Percentiles rank a stretch among this genome's conserved stretches.
phyloP scores from a whole-genome alignment of 2,797 vertebrate species.

The Poeciliopsis turneri region DNA sequence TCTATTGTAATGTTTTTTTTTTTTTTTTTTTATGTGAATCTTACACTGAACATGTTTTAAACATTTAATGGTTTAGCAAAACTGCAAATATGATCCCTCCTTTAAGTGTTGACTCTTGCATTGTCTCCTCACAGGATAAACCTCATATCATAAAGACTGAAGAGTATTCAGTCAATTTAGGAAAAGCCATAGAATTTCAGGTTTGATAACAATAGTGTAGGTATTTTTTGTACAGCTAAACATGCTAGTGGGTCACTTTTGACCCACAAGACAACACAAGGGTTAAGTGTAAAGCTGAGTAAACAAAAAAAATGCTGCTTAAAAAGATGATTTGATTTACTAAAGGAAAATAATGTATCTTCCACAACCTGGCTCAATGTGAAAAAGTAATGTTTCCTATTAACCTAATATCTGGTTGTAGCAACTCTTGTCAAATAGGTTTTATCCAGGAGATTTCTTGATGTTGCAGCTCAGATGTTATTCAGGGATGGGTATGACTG shows the following conservation, averaged over 20 bases:
- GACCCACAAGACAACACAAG: too few relatives aligned
- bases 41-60: background rate
- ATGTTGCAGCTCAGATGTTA: background rate
- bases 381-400: background rate
- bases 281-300: background rate
- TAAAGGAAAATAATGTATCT: background rate
- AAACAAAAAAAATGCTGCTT: background rate
- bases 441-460: background rate
- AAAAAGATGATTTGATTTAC: background rate
- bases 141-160: background rate
- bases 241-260: too few relatives aligned
- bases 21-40: constrained; percentile 9
- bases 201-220: too few relatives aligned
- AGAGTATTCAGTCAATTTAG: background rate
- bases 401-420: background rate
- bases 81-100: background rate
- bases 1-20: constrained; percentile 29
- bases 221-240: too few relatives aligned
- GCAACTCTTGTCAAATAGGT: background rate
- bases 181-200: too few relatives aligned
- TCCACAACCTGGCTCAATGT: background rate
- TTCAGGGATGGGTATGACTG: background rate
- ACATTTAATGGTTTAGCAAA: background rate
- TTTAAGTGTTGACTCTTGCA: background rate
- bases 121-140: background rate